phyloP scores from a whole-genome alignment of 1,140 invertebrate genomes.

The Drosophila tristis region DNA sequence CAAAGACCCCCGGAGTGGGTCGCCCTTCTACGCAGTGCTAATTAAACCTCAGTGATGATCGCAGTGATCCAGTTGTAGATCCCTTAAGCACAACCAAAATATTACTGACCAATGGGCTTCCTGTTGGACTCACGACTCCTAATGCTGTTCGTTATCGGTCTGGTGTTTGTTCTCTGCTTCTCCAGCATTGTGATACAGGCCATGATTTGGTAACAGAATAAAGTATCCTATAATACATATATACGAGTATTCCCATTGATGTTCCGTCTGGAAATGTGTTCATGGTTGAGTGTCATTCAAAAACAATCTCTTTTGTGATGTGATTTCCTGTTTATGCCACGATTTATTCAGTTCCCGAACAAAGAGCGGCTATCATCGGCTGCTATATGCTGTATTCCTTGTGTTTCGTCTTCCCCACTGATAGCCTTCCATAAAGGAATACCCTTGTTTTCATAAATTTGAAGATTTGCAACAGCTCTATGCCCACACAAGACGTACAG shows the following conservation, averaged over 20 bases:
- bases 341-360: slow-evolving; percentile 41
- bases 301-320: slow-evolving; percentile 32
- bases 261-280: neutral
- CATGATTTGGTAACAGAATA: slow-evolving; percentile 57
- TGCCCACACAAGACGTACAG: too few species aligned
- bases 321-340: slow-evolving; percentile 62
- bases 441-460: too few species aligned
- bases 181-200: slow-evolving; percentile 36
- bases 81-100: too few species aligned
- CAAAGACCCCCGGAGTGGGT: neutral
- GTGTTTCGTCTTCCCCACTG: neutral
- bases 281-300: slow-evolving; percentile 11
- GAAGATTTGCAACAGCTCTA: too few species aligned
- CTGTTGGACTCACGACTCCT: neutral
- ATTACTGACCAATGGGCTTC: slow-evolving; percentile 5
- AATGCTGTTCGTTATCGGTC: slow-evolving; percentile 48
- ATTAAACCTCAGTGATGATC: slow-evolving; percentile 6
- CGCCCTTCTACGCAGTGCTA: slow-evolving; percentile 27
- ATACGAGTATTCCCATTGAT: slow-evolving; percentile 3
- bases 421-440: too few species aligned
- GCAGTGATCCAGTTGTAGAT: slow-evolving; percentile 1
- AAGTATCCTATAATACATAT: neutral
- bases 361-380: slow-evolving; percentile 38
- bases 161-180: slow-evolving; percentile 52
- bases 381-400: slow-evolving; percentile 10